Evolutionary conservation across 2,113 vertebrate species (phyloP), one percentile per base, ranked within the genome.

Genomic region (Oryzias melastigma): DNA sequence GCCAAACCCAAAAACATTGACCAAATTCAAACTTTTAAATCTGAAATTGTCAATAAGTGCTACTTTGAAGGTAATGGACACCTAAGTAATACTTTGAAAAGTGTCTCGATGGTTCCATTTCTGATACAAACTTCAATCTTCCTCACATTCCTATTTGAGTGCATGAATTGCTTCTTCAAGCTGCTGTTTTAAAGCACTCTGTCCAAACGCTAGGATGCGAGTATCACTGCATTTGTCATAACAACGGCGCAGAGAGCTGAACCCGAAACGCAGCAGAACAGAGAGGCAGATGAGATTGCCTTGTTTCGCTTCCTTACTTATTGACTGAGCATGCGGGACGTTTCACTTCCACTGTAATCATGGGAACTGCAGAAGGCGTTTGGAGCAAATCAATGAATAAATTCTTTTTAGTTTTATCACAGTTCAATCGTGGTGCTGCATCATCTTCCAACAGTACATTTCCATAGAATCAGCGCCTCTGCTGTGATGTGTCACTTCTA

Each of bases 161-260:
- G 35, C 12, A 35, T 35, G 10, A 47, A 53, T 22, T 43, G 45
- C 4, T 53, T 22, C 18, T n/a, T 56, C 17, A 52, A 45, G 45
- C 4, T 14, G 1, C 18, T 62, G 40, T 68, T 60, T 58, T 47
- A 16, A 47, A 43, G 29, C 20, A 18, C 22, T 45, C 27, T 20
- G 44, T 16, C 54, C 22, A 64, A 41, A 48, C 40, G 8, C 0
- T n/a, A 52, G 57, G 56, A n/a, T 62, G 54, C 20, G 49, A 57
- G 73, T 62, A 58, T 59, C 41, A 59, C 49, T 56, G 62, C 58
- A 68, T 81, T 85, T 77, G 78, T 62, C 63, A 54, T 64, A 77
- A 83, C 42, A 42, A 63, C 71, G 53, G 68, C 55, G 2, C 40
- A 58, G 75, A 64, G 79, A 27, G 62, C 55, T 63, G 62, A 81